Evolutionary conservation across 2,888 invertebrate genomes (phyloP), one percentile per base, ranked within the genome.

Genomic region (Ormyrus thymus): DNA sequence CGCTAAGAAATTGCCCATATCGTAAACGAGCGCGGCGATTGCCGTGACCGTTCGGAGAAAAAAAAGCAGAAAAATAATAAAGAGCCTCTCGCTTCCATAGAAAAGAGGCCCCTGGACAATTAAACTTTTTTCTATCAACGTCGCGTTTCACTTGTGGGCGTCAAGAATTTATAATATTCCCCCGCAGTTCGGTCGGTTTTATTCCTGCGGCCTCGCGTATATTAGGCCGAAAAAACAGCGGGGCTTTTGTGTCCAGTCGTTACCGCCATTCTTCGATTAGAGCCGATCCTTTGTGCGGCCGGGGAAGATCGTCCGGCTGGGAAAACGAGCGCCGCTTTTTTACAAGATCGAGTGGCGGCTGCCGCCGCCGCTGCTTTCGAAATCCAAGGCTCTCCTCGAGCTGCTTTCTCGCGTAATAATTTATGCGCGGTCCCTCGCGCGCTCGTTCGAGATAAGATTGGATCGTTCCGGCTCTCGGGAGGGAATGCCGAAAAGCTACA

Each of bases 371-470:
- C 48, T 45, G 81, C 29, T 88, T 87, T 87, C 85, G 87, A 88
- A 88, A 88, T 88, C 84, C 85, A 85, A 86, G 85, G 85, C 84
- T 43, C 10, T 9, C 13, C n/a, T 43, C 45, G 29, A 29, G 29
- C 29, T 29, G 29, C 29, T 48, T 56, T 43, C 61, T 55, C 48
- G 15, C 55, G 13, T 58, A 86, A 87, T 88, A 89, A 89, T 88
- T 89, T 89, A 89, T 89, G 87, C 86, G 83, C 84, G 84, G 80
- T 74, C 82, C 80, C 81, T 72, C 78, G 84, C 84, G 83, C 84
- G 85, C 86, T 86, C 86, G 85, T 85, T 84, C 84, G 83, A 88
- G 89, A 89, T 89, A 89, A 89, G 89, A 89, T 86, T 88, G 87
- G 88, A 87, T 87, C 86, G 87, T 87, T 87, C 86, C 84, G 81